phyloP scores from a whole-genome alignment of 2,888 invertebrate genomes.

The Pediacus dermestoides region DNA sequence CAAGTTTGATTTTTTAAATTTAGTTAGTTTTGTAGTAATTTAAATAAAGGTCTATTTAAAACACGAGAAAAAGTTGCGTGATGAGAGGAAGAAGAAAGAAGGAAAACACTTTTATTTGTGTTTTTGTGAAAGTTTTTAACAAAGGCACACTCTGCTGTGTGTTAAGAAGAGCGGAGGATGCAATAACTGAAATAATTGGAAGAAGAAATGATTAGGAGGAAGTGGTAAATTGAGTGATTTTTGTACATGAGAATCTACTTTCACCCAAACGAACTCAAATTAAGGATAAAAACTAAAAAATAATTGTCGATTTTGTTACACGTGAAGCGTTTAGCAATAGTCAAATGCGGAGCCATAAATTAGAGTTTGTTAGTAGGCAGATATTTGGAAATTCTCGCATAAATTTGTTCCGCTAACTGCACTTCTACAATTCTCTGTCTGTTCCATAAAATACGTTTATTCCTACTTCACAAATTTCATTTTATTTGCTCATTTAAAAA shows the following conservation, averaged over 20 bases:
- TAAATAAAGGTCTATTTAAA: background rate
- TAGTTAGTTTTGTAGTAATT: background rate
- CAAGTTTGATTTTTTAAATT: background rate
- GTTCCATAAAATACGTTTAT: constrained; percentile 34
- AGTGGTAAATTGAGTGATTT: no score
- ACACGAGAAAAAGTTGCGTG: background rate
- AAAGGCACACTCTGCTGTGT: no score
- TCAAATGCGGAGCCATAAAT: constrained; percentile 46
- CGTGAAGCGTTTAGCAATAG: constrained; percentile 42
- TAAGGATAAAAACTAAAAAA: constrained; percentile 11
- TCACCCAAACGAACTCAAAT: no score
- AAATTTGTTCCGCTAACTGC: constrained; percentile 42
- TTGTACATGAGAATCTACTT: no score
- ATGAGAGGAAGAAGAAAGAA: no score
- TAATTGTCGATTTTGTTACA: constrained; percentile 18
- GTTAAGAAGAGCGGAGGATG: no score
- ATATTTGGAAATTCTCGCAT: constrained; percentile 43
- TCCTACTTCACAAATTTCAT: constrained; percentile 19
- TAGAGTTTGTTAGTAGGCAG: constrained; percentile 43
- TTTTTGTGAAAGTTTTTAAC: no score
- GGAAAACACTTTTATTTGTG: no score
- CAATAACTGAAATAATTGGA: no score
- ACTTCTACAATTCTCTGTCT: constrained; percentile 34
- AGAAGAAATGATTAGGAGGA: no score
- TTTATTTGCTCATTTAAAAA: constrained; percentile 20